Conservation (phyloP, 2,888 invertebrate species). For the Microplitis deprimator region DNA sequence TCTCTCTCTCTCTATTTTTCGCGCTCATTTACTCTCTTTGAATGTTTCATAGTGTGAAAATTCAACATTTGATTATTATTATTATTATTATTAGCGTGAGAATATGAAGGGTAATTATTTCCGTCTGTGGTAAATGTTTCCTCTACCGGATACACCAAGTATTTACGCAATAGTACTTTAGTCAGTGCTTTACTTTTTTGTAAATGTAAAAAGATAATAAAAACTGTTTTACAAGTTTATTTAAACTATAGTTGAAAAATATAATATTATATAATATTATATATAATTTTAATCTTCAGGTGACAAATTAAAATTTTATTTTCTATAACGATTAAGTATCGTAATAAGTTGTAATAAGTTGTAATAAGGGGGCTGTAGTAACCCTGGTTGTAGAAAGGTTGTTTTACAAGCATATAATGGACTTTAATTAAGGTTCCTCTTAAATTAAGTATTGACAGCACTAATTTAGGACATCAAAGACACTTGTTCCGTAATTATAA, state of each 20-base stretch:
- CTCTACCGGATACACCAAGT: slow-evolving; percentile 44
- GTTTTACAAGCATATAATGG: neutral
- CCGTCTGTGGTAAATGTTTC: slow-evolving; percentile 62
- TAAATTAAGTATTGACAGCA: neutral
- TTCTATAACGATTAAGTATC: too few species aligned
- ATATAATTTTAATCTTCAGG: too few species aligned
- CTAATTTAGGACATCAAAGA: neutral
- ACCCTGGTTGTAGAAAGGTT: too few species aligned
- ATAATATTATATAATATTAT: too few species aligned
- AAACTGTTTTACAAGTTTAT: neutral
- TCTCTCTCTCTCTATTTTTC: neutral
- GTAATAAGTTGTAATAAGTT: too few species aligned
- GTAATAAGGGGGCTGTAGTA: too few species aligned
- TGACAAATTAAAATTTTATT: too few species aligned
- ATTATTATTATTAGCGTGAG: slow-evolving; percentile 66
- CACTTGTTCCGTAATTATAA: neutral
- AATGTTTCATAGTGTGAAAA: slow-evolving; percentile 45
- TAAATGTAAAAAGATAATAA: neutral
- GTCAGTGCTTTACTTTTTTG: neutral
- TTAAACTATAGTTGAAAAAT: slow-evolving; percentile 3
- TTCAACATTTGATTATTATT: slow-evolving; percentile 55
- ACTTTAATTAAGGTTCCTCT: neutral
- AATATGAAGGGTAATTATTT: slow-evolving; percentile 66
- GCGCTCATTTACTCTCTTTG: slow-evolving; percentile 27
- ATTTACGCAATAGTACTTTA: slow-evolving; percentile 11